Percentiles rank a stretch among this genome's conserved stretches.
phyloP scores from a whole-genome alignment of 2,113 vertebrate species.

The Xiphorhynchus elegans region DNA sequence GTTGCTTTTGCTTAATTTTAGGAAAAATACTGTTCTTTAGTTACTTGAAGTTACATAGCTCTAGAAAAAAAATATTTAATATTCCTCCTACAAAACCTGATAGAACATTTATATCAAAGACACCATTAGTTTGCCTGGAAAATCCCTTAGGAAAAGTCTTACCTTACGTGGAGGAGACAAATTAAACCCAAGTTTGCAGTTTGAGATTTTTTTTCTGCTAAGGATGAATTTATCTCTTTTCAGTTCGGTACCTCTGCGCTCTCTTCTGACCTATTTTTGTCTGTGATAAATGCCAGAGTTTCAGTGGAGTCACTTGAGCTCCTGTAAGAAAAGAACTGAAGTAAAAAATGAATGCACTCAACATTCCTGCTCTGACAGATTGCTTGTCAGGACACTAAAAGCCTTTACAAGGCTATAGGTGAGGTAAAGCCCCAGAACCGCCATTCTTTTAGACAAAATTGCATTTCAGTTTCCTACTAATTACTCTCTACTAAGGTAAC shows the following conservation, averaged over 20 bases:
- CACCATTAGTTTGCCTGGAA: background rate
- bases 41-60: background rate
- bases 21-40: background rate
- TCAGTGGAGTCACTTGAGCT: slow-evolving; percentile 59
- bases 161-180: slow-evolving; percentile 10
- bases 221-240: slow-evolving; percentile 48
- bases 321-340: slow-evolving; percentile 58
- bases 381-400: slow-evolving; percentile 64
- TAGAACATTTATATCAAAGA: background rate
- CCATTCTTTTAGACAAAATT: slow-evolving; percentile 46
- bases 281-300: slow-evolving; percentile 67
- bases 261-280: slow-evolving; percentile 63
- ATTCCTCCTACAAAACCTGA: background rate
- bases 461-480: slow-evolving; percentile 44
- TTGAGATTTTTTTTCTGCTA: slow-evolving; percentile 8
- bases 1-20: background rate
- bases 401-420: slow-evolving; percentile 45
- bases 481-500: slow-evolving; percentile 44
- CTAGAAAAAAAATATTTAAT: background rate
- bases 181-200: slow-evolving; percentile 30
- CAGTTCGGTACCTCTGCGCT: slow-evolving; percentile 46
- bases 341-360: slow-evolving; percentile 63
- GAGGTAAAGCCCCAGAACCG: slow-evolving; percentile 47
- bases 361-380: slow-evolving; percentile 63
- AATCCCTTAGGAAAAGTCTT: slow-evolving; percentile 38